Conservation (phyloP, 2,113 vertebrate species). For the Gambusia holbrooki region DNA sequence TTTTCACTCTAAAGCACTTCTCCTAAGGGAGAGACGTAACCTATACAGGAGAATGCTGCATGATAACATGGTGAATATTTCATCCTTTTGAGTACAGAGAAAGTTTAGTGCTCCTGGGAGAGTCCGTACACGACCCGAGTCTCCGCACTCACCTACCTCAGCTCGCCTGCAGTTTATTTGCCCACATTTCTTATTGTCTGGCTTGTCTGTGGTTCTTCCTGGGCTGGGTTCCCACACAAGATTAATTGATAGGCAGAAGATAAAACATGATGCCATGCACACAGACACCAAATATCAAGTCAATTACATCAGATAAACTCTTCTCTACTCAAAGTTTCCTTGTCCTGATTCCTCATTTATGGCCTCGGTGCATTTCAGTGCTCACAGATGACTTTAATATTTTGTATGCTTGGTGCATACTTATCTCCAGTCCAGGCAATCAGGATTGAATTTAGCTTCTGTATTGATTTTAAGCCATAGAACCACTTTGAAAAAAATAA, state of each 20-base stretch:
- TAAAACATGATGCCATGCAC: constrained; percentile 6
- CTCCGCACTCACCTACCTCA: constrained; percentile 11
- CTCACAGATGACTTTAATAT: constrained; percentile 29
- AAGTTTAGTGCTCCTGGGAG: constrained; percentile 37
- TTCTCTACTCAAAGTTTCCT: constrained; percentile 28
- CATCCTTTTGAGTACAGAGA: constrained; percentile 41
- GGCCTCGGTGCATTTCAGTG: constrained; percentile 31
- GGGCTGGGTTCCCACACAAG: background rate
- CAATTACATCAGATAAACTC: constrained; percentile 12
- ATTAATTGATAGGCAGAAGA: constrained; percentile 8
- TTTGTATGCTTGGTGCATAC: constrained; percentile 31
- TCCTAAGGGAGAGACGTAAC: constrained; percentile 43
- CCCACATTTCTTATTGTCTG: constrained; percentile 1
- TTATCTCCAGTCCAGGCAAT: constrained; percentile 34
- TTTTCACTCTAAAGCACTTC: constrained; percentile 43
- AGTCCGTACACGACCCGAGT: constrained; percentile 20
- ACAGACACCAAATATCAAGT: constrained; percentile 32
- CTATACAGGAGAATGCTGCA: constrained; percentile 10
- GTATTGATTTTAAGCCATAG: constrained; percentile 56
- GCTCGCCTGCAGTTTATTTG: constrained; percentile 30
- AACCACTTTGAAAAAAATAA: constrained; percentile 33
- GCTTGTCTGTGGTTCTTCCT: constrained; percentile 6
- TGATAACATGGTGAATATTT: constrained; percentile 33
- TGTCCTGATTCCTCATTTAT: constrained; percentile 35
- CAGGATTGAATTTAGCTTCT: constrained; percentile 45